Evolutionary conservation across 2,797 vertebrate species (phyloP).

Genomic region (Galago senegalensis): DNA sequence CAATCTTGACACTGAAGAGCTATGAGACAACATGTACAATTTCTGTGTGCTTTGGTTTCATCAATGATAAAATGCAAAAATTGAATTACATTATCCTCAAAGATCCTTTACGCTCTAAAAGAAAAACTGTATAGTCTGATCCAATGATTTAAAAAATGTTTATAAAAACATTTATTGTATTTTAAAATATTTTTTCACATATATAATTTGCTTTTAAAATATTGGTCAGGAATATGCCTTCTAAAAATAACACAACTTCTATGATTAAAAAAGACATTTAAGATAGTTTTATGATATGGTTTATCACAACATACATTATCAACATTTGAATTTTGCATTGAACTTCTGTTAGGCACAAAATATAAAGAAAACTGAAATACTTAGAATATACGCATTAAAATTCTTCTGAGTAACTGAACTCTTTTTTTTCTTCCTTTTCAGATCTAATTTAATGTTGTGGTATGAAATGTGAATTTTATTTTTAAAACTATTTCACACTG

Average conservation of each 20-base stretch:
- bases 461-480: not conserved
- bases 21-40: not conserved
- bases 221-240: not conserved
- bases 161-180: not conserved
- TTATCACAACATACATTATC: not conserved
- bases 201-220: slow-evolving; percentile 24
- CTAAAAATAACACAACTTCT: not conserved
- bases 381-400: not conserved
- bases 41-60: not conserved
- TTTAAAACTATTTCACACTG: not conserved
- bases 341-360: not conserved
- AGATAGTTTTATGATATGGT: not conserved
- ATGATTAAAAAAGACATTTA: not conserved
- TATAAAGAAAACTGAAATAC: not conserved
- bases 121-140: not conserved
- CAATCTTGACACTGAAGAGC: not conserved
- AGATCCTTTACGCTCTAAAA: not conserved
- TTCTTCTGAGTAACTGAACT: not conserved
- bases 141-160: not conserved
- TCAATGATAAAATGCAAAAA: not conserved
- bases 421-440: not conserved
- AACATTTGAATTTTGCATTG: slow-evolving; percentile 27
- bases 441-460: not conserved
- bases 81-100: not conserved
- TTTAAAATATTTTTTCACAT: not conserved